Percentiles rank a stretch among this genome's conserved stretches.
These are phyloP conservation scores for Watsonalla cultraria DNA, from an alignment of 2,888 invertebrate species.

Conservation along the genomic window DNA sequence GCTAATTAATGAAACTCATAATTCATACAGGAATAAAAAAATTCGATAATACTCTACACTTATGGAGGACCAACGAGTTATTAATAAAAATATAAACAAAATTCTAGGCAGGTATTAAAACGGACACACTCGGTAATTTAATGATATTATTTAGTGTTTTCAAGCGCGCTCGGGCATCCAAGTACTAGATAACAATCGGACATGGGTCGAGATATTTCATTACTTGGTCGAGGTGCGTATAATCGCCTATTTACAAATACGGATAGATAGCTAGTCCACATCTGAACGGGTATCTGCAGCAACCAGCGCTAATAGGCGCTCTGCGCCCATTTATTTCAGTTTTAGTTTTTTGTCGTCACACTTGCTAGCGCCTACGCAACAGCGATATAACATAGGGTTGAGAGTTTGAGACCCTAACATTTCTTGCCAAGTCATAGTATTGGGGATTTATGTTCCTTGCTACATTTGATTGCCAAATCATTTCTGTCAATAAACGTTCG, in stretches of 20 bases:
- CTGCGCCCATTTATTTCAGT: conserved; percentile 61
- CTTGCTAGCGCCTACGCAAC: conserved; percentile 57
- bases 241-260: conserved; percentile 57
- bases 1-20: too few species aligned
- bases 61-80: neutral
- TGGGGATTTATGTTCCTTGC: too few species aligned
- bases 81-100: neutral
- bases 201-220: conserved; percentile 17
- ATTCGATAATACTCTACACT: neutral
- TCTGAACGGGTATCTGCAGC: conserved; percentile 41
- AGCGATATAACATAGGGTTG: conserved; percentile 48
- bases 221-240: conserved; percentile 38
- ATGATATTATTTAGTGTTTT: conserved; percentile 20
- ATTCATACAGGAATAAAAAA: too few species aligned
- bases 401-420: neutral
- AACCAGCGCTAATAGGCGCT: conserved; percentile 53
- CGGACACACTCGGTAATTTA: neutral
- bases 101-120: neutral
- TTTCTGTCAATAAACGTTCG: too few species aligned
- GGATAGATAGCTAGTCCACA: conserved; percentile 41
- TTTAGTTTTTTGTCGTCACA: conserved; percentile 62
- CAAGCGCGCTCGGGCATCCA: conserved; percentile 16
- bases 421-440: neutral
- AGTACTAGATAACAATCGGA: conserved; percentile 14
- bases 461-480: too few species aligned